These are phyloP conservation scores for Gymnocephalus cernua DNA, from an alignment of 2,113 vertebrate genomes.

Conservation along the genomic window DNA sequence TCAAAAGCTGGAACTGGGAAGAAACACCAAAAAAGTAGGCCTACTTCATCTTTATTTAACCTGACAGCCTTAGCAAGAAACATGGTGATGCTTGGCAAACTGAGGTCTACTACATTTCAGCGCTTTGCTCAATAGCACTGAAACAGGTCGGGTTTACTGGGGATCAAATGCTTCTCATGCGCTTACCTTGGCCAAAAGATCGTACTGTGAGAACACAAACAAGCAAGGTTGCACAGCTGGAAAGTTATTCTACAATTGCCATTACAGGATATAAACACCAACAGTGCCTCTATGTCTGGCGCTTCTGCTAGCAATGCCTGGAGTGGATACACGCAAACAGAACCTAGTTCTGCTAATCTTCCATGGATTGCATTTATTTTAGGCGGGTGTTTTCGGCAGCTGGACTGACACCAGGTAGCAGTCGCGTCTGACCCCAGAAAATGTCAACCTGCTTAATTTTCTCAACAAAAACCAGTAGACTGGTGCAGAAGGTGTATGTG, in stretches of 20 bases:
- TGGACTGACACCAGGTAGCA: too few relatives aligned
- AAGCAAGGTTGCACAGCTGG: constrained; percentile 20
- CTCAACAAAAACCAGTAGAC: too few relatives aligned
- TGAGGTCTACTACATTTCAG: constrained; percentile 23
- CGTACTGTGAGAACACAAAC: constrained; percentile 6
- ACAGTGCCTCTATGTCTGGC: not conserved
- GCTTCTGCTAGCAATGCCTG: not conserved
- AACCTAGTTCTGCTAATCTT: not conserved
- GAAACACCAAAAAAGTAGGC: constrained; percentile 25
- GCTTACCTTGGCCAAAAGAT: constrained; percentile 3
- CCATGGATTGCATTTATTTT: not conserved
- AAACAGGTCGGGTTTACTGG: constrained; percentile 17
- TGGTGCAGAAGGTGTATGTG: too few relatives aligned
- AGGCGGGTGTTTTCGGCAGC: too few relatives aligned
- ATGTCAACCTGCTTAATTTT: too few relatives aligned
- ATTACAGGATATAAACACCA: constrained; percentile 2
- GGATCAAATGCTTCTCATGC: constrained; percentile 29
- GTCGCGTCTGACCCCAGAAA: too few relatives aligned
- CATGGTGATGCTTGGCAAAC: constrained; percentile 35
- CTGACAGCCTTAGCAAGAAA: constrained; percentile 35
- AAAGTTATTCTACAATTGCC: not conserved
- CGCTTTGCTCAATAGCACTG: constrained; percentile 36
- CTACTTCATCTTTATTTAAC: constrained; percentile 52
- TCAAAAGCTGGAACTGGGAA: constrained; percentile 22
- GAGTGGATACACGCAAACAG: not conserved